Evolutionary conservation across 2,888 invertebrate species (phyloP).

Genomic region (Gandaritis pyraliata): DNA sequence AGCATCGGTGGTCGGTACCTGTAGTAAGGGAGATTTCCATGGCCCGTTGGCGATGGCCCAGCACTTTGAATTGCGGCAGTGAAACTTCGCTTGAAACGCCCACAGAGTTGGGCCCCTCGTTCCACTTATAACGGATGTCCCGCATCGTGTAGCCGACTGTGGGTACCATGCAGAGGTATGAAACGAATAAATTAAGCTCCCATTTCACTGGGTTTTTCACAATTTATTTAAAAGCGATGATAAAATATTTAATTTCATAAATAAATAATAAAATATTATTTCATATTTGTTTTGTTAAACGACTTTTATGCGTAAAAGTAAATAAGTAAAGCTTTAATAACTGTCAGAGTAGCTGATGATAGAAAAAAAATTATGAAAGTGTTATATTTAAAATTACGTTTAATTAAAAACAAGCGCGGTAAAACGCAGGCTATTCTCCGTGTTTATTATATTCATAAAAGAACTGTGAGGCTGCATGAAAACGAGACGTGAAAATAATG

Average conservation of each 20-base stretch:
- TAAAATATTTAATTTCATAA: conserved; percentile 12
- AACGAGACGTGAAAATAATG: conserved; percentile 1
- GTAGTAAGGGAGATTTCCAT: conserved; percentile 97
- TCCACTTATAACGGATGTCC: conserved; percentile 99
- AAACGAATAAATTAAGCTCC: conserved; percentile 79
- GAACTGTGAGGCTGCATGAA: conserved; percentile 5
- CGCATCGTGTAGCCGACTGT: conserved; percentile 98
- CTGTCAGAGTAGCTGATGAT: too few relatives aligned
- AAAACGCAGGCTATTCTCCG: not conserved
- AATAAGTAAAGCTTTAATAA: not conserved
- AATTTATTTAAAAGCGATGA: conserved; percentile 44
- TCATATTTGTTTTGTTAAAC: too few relatives aligned
- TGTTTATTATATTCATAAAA: not conserved
- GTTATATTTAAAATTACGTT: too few relatives aligned
- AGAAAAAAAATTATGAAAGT: too few relatives aligned
- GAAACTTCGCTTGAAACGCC: conserved; percentile 97
- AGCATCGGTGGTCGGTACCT: conserved; percentile 86
- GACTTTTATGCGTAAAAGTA: conserved; percentile 3
- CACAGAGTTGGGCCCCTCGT: conserved; percentile 96
- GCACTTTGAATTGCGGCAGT: conserved; percentile 97
- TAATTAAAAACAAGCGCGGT: too few relatives aligned
- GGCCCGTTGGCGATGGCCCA: conserved; percentile 96
- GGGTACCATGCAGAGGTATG: conserved; percentile 81
- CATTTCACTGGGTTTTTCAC: conserved; percentile 80
- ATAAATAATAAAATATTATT: not conserved